Evolutionary conservation across 2,888 invertebrate genomes (phyloP).

Genomic region (Platynereis dumerilii): DNA sequence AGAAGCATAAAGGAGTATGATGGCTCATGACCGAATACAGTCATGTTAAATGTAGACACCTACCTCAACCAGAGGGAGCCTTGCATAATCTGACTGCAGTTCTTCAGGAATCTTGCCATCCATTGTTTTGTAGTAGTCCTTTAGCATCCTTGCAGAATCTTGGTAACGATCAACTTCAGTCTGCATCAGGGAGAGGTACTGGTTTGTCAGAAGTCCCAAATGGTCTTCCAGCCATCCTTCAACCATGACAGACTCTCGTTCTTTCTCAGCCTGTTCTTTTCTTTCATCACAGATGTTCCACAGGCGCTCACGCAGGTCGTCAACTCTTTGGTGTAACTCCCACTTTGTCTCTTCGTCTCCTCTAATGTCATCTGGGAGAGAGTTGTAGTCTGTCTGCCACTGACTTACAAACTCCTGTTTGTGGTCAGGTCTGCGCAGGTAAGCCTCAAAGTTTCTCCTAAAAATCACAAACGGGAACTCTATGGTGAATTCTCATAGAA

Average conservation of each 20-base stretch:
- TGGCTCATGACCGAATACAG: no score
- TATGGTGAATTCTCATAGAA: no score
- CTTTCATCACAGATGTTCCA: conserved; percentile 62
- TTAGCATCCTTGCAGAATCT: conserved; percentile 59
- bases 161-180: conserved; percentile 59
- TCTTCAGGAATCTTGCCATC: conserved; percentile 61
- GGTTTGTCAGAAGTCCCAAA: conserved; percentile 60
- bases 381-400: conserved; percentile 63
- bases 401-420: conserved; percentile 61
- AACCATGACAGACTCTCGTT: conserved; percentile 52
- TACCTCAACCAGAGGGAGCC: conserved; percentile 62
- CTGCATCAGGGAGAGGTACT: conserved; percentile 62
- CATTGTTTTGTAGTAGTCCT: conserved; percentile 63
- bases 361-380: conserved; percentile 59
- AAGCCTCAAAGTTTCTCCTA: conserved; percentile 57
- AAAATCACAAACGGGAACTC: conserved; percentile 24
- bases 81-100: conserved; percentile 49
- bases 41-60: no score
- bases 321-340: conserved; percentile 61
- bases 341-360: conserved; percentile 61
- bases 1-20: no score
- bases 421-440: conserved; percentile 58
- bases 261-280: conserved; percentile 60
- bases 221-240: conserved; percentile 63
- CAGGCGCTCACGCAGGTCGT: conserved; percentile 60